Conservation (phyloP, 1,140 invertebrate genomes). For the Tetragnatha versicolor region DNA sequence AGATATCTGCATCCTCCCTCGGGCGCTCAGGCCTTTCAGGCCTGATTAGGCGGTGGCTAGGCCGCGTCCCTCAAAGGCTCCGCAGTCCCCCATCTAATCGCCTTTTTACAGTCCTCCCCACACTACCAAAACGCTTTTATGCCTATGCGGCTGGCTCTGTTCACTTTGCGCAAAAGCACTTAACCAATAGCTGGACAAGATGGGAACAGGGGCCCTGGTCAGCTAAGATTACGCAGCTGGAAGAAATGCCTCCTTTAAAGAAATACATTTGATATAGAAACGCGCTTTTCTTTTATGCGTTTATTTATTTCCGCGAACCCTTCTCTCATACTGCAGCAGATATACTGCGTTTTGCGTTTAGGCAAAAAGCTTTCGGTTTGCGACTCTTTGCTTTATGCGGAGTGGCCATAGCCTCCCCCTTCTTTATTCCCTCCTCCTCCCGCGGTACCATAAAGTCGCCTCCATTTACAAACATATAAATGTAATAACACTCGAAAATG, state of each 20-base stretch:
- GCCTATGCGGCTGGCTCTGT: conserved; percentile 31
- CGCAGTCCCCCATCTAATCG: conserved; percentile 49
- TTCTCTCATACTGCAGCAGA: background rate
- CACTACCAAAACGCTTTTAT: conserved; percentile 45
- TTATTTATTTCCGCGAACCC: conserved; percentile 40
- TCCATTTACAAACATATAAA: conserved; percentile 56
- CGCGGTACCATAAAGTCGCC: conserved; percentile 33
- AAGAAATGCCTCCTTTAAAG: conserved; percentile 49
- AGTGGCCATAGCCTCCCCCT: background rate
- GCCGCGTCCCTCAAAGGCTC: conserved; percentile 33
- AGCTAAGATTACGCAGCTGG: conserved; percentile 47
- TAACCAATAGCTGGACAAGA: conserved; percentile 48
- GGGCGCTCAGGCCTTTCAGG: conserved; percentile 1
- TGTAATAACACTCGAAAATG: conserved; percentile 49
- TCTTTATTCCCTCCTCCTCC: background rate
- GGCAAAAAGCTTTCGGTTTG: conserved; percentile 46
- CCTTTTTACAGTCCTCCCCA: conserved; percentile 47
- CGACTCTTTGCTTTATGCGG: background rate
- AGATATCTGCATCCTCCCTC: too few relatives aligned
- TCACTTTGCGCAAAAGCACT: conserved; percentile 47
- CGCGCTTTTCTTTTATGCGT: conserved; percentile 32
- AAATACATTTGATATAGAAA: conserved; percentile 55
- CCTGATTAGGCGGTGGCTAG: too few relatives aligned
- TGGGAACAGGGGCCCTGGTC: conserved; percentile 33
- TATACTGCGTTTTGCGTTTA: conserved; percentile 49